Conservation (phyloP, 2,888 invertebrate genomes). For the Mantis religiosa region DNA sequence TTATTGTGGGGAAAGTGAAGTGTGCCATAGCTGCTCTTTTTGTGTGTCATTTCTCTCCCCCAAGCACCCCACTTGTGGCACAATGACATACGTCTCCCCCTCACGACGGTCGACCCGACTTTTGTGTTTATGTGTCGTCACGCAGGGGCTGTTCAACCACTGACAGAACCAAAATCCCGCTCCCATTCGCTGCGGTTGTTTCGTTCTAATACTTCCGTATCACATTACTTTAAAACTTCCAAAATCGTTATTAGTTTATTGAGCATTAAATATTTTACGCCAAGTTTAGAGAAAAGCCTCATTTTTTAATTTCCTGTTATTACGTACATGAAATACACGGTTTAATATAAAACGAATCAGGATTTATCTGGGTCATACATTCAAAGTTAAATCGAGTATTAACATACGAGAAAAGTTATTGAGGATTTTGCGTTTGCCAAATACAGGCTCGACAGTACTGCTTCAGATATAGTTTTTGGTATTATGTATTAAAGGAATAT, state of each 20-base stretch:
- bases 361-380: neutral
- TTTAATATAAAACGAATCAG: neutral
- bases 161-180: neutral
- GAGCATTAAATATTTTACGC: neutral
- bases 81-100: neutral
- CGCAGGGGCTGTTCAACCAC: neutral
- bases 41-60: neutral
- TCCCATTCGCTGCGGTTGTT: neutral
- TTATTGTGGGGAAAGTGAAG: neutral
- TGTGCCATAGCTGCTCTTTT: neutral
- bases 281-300: neutral
- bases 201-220: neutral
- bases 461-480: too few relatives aligned
- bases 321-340: neutral
- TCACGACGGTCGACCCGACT: neutral
- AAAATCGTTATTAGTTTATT: neutral
- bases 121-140: neutral
- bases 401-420: too few relatives aligned
- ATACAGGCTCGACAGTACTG: too few relatives aligned
- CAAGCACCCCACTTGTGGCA: neutral
- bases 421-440: too few relatives aligned
- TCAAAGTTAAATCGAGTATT: neutral
- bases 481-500: too few relatives aligned
- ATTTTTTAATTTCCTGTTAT: neutral
- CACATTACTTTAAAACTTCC: neutral